Percentiles rank a stretch among this genome's conserved stretches.
Conservation (phyloP, 1,140 invertebrate genomes). For the Drusus annulatus region DNA sequence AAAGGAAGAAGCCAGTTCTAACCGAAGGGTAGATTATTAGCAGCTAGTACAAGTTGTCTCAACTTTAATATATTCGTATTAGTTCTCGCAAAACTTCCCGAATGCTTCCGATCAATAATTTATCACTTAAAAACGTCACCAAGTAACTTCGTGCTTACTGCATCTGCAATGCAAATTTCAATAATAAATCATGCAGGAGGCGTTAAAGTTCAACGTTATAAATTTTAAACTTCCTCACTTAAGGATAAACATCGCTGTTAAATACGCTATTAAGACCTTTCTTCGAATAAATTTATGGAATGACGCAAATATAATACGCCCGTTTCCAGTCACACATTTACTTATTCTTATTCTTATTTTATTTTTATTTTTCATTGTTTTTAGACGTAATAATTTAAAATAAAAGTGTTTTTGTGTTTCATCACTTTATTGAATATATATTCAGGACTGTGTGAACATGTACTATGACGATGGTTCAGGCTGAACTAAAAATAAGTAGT, state of each 20-base stretch:
- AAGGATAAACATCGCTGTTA: conserved; percentile 1
- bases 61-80: conserved; percentile 19
- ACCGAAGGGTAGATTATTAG: conserved; percentile 4
- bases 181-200: conserved; percentile 28
- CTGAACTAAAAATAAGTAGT: too few relatives aligned
- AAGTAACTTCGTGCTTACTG: conserved; percentile 13
- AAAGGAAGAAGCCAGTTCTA: neutral
- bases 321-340: too few relatives aligned
- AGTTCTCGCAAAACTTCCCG: conserved; percentile 3
- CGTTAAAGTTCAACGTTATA: conserved; percentile 1
- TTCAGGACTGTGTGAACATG: too few relatives aligned
- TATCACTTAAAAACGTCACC: conserved; percentile 39
- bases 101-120: conserved; percentile 34
- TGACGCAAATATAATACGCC: too few relatives aligned
- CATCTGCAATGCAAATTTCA: conserved; percentile 37
- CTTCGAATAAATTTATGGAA: too few relatives aligned
- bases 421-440: too few relatives aligned
- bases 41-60: neutral
- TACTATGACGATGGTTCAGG: too few relatives aligned
- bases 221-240: conserved; percentile 16
- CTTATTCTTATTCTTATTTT: too few relatives aligned
- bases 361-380: too few relatives aligned
- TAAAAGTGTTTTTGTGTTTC: too few relatives aligned
- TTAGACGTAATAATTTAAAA: too few relatives aligned
- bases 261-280: neutral